Base-by-base conservation (phyloP, 2,113 vertebrate genomes). In the Diadophis punctatus region DNA sequence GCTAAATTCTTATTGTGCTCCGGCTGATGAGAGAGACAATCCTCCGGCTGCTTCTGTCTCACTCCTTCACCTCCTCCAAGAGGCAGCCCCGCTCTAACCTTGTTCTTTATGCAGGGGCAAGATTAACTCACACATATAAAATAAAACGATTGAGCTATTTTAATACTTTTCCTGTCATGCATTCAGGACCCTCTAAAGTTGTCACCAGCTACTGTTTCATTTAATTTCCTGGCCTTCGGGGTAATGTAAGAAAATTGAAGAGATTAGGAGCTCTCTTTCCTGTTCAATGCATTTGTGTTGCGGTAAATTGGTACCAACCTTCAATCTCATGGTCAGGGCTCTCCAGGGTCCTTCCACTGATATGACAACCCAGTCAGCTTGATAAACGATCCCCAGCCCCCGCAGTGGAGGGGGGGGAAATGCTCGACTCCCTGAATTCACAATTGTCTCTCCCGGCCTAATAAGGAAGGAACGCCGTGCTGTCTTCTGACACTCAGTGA, bases 241-340 rank as follows among this genome's bases (percentile, higher is more conserved):
- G 97, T 97, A 97, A 97, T 97, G 95, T 97, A 97, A 97, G 96
- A 97, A 97, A 98, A 97, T 95, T 97, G 96, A 97, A 97, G 96
- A 96, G 95, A 97, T 97, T 97, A 97, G 96, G 95, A 96, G 95
- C 87, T 95, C 91, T 96, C 96, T 97, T 97, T 97, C 96, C 96
- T 95, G 90, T 96, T 97, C 96, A 96, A 90, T 96, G 96, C 96
- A 95, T 97, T 97, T 97, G 93, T 97, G 97, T 97, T 97, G 95
- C 93, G 74, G 92, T 96, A 97, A 98, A 97, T 97, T 96, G 96
- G 94, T 94, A 97, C 95, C 96, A 97, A 96, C 96, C 96, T 97
- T 97, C 97, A 97, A 95, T 97, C 96, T 97, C 96, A 96, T 85
- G 91, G 96, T 96, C 97, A 97, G 95, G 92, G 91, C 95, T 98